Percentiles rank a stretch among this genome's conserved stretches.
These are phyloP conservation scores for Nothura maculosa DNA, from an alignment of 2,797 vertebrate species.

Conservation along the genomic window DNA sequence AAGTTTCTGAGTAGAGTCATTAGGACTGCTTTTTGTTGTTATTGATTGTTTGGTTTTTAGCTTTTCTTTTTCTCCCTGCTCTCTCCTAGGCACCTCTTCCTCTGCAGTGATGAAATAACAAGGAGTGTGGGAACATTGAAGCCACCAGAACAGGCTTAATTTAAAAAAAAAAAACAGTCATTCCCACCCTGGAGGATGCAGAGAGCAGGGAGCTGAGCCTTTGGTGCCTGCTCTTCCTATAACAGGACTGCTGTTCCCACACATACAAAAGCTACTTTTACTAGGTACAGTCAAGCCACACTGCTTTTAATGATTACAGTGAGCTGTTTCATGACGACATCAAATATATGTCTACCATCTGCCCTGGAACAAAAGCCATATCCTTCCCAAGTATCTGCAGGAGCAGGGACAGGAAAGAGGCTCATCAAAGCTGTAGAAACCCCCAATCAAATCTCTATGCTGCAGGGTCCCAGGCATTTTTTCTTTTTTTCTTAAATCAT, in stretches of 20 bases:
- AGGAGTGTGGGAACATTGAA: background rate
- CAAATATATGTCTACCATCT: background rate
- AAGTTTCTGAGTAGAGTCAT: background rate
- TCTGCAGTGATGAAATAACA: background rate
- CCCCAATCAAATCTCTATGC: background rate
- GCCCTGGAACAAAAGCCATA: background rate
- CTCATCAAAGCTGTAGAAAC: background rate
- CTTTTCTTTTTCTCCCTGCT: background rate
- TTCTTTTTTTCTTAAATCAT: background rate
- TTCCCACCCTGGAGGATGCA: background rate
- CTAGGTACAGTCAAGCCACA: background rate
- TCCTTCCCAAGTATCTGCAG: background rate
- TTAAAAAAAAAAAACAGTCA: background rate
- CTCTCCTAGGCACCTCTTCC: background rate
- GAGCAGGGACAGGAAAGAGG: background rate
- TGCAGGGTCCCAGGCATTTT: background rate
- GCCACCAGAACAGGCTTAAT: background rate
- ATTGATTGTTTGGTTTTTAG: background rate
- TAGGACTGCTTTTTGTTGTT: background rate
- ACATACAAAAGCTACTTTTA: background rate
- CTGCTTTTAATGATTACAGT: background rate
- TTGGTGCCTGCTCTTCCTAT: background rate
- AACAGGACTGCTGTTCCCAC: background rate
- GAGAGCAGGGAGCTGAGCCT: background rate
- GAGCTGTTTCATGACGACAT: background rate